These are phyloP conservation scores for Parasteatoda lunata DNA, from an alignment of 2,888 invertebrate genomes.

Conservation along the genomic window DNA sequence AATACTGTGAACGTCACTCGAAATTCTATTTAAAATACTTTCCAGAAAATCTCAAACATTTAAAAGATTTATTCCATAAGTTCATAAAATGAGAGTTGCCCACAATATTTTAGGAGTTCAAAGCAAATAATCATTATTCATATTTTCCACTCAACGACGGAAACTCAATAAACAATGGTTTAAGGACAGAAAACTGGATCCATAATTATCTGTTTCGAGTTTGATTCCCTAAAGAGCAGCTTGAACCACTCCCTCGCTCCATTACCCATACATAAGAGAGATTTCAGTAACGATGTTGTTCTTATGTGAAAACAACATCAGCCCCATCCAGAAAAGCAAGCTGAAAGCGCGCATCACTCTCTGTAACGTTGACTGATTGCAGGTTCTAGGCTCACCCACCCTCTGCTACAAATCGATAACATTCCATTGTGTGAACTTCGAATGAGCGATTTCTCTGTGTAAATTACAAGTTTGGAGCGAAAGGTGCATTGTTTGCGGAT, in stretches of 20 bases:
- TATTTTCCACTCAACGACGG: constrained; percentile 5
- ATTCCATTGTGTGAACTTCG: constrained; percentile 30
- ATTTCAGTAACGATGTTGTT: constrained; percentile 30
- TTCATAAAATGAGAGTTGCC: too few relatives aligned
- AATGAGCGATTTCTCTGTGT: constrained; percentile 45
- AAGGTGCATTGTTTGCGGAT: constrained; percentile 42
- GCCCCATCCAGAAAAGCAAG: constrained; percentile 8
- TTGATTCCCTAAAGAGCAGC: constrained; percentile 16
- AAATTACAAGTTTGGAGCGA: constrained; percentile 49
- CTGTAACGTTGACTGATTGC: constrained; percentile 38
- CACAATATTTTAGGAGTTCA: not conserved
- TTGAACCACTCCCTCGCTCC: constrained; percentile 19
- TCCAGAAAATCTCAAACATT: too few relatives aligned
- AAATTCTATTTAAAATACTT: too few relatives aligned
- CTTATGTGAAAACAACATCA: constrained; percentile 53
- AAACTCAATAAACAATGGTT: constrained; percentile 5
- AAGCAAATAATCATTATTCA: not conserved
- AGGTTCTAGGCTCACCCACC: not conserved
- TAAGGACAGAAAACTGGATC: constrained; percentile 33
- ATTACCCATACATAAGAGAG: constrained; percentile 28
- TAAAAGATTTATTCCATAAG: too few relatives aligned
- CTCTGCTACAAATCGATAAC: constrained; percentile 30
- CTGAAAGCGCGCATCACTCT: constrained; percentile 10
- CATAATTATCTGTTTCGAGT: constrained; percentile 36
- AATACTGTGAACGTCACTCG: too few relatives aligned